Evolutionary conservation across 2,797 vertebrate genomes (phyloP).

Genomic region (Tragelaphus eurycerus): DNA sequence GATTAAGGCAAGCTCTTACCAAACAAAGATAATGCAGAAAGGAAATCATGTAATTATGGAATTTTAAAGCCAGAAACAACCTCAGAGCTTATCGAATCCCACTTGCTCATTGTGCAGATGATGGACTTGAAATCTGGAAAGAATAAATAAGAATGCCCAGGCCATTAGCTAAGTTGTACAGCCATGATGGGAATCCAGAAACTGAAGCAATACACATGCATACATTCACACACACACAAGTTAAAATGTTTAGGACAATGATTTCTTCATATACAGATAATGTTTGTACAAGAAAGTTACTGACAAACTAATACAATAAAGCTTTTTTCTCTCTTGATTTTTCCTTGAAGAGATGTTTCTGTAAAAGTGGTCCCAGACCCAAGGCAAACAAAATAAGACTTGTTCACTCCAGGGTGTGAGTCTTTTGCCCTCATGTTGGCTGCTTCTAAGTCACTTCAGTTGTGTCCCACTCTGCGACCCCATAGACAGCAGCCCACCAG

Average conservation of each 20-base stretch:
- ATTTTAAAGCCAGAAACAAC: slow-evolving; percentile 69
- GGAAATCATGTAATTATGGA: slow-evolving; percentile 68
- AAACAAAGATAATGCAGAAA: slow-evolving; percentile 73
- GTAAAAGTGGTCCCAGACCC: background rate
- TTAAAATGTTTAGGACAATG: background rate
- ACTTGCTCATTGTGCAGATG: slow-evolving; percentile 52
- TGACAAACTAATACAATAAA: background rate
- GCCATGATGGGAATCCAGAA: background rate
- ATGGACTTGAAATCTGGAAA: slow-evolving; percentile 26
- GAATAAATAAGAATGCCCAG: slow-evolving; percentile 17
- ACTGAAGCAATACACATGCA: background rate
- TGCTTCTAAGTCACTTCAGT: too few relatives aligned
- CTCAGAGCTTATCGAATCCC: slow-evolving; percentile 40
- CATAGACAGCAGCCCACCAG: too few relatives aligned
- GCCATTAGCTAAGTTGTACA: background rate
- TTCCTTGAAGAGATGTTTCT: background rate
- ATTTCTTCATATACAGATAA: background rate
- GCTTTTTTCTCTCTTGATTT: background rate
- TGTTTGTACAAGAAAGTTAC: background rate
- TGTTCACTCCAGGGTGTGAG: background rate
- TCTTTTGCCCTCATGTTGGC: background rate
- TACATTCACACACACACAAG: background rate
- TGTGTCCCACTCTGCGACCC: too few relatives aligned
- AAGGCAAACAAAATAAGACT: background rate
- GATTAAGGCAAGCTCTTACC: slow-evolving; percentile 72